Base-by-base conservation (phyloP, 2,888 invertebrate species). In the Odontocolon sp. region DNA sequence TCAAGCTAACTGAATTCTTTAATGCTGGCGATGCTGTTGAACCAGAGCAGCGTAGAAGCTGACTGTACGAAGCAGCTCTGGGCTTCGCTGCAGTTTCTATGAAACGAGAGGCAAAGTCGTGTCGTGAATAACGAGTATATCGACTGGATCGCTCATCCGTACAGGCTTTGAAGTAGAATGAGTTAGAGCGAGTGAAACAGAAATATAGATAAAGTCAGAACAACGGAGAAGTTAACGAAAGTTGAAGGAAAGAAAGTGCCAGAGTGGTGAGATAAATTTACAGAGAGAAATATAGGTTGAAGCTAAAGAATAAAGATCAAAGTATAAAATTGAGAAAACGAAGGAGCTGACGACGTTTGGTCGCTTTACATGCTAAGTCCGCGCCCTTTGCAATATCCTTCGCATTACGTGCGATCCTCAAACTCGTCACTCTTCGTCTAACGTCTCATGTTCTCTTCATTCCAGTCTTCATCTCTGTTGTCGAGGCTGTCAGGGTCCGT, bases 51-150 rank as follows among this genome's bases (percentile, higher is more conserved):
- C n/a, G n/a, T n/a, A n/a, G 16, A 52, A 28, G 28, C 28, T 26
- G 21, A 4, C 11, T n/a, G 16, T 26, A 28, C 26, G 26, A 52
- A 23, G 36, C 31, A 47, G 33, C 50, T 73, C 42, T n/a, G 52
- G 56, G 36, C 64, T 47, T 16, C 16, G 59, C n/a, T n/a, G n/a
- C 42, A 54, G 57, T 52, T 73, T 56, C 47, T 50, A 31, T 36
- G 54, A 42, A 57, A 77, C 63, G 73, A 73, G 68, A 36, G 26
- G 36, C 18, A 40, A 73, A 77, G 26, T 66, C 77, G 73, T 77
- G 77, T 77, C 69, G 28, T 59, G 73, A 73, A 77, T 77, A 73
- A 77, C 73, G 73, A 73, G 61, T 66, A 21, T 77, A 77, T 77
- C 54, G 61, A 52, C 57, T 64, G 45, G 63, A 63, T 59, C 73